Conservation (phyloP, 2,888 invertebrate species). For the Chouioia cunea region DNA sequence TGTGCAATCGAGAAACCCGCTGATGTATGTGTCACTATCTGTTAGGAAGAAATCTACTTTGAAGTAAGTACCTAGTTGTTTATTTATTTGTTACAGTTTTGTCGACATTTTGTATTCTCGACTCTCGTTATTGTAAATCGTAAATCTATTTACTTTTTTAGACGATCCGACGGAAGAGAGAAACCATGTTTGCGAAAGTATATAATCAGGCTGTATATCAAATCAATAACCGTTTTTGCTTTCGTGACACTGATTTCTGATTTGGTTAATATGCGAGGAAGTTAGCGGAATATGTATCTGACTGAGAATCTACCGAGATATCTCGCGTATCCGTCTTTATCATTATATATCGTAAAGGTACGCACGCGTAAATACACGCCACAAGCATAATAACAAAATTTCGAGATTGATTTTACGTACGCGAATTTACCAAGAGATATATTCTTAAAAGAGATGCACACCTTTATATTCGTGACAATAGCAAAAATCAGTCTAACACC, state of each 20-base stretch:
- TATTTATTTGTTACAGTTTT: no score
- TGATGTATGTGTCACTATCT: no score
- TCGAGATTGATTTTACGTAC: constrained; percentile 45
- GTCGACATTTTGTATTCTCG: no score
- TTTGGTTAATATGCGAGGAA: constrained; percentile 21
- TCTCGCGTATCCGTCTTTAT: no score
- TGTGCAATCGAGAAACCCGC: constrained; percentile 29
- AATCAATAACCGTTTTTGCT: constrained; percentile 9
- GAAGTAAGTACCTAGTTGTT: no score
- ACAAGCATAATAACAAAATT: constrained; percentile 36
- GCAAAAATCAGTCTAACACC: constrained; percentile 31
- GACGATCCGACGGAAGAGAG: no score
- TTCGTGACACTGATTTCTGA: constrained; percentile 26
- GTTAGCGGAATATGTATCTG: neutral
- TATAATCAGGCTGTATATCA: constrained; percentile 7
- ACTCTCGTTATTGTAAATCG: no score
- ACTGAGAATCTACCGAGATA: constrained; percentile 5
- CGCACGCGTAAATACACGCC: neutral
- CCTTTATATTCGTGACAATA: constrained; percentile 44
- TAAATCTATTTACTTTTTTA: no score
- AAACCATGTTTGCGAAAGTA: no score
- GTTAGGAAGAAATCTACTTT: no score
- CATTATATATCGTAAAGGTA: neutral
- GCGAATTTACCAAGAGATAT: constrained; percentile 36
- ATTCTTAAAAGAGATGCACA: no score